Conservation (phyloP, 2,113 vertebrate species). For the Sebastes fasciatus region DNA sequence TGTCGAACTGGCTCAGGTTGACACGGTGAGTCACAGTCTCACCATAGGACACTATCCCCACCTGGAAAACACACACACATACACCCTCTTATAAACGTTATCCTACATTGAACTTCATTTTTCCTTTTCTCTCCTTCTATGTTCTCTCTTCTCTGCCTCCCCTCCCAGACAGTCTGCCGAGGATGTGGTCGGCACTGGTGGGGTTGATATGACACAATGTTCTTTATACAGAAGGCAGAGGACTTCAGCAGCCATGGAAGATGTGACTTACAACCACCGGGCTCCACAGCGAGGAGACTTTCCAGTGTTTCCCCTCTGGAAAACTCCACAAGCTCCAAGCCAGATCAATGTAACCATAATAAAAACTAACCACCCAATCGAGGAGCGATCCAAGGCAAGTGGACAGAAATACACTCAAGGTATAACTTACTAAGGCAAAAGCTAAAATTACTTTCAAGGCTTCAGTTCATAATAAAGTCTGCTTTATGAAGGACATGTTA, state of each 20-base stretch:
- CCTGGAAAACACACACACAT: constrained; percentile 81
- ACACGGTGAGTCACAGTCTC: constrained; percentile 91
- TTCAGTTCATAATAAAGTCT: constrained; percentile 4
- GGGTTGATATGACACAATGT: constrained; percentile 65
- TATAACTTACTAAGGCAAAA: constrained; percentile 26
- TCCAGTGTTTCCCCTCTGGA: constrained; percentile 77
- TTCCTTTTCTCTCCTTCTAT: not conserved
- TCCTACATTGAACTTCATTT: constrained; percentile 11
- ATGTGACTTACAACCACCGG: constrained; percentile 71
- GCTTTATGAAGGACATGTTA: constrained; percentile 19
- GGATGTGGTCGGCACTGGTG: constrained; percentile 66
- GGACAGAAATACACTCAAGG: constrained; percentile 55
- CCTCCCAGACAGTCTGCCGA: constrained; percentile 56
- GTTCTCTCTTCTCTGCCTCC: constrained; percentile 16
- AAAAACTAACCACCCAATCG: constrained; percentile 53
- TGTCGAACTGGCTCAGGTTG: constrained; percentile 91
- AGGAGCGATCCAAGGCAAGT: constrained; percentile 23
- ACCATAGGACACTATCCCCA: constrained; percentile 96
- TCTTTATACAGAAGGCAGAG: constrained; percentile 67
- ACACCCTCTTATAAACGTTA: constrained; percentile 28
- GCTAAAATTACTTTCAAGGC: constrained; percentile 30
- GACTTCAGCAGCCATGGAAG: constrained; percentile 74
- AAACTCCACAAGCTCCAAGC: constrained; percentile 65
- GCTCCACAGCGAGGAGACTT: constrained; percentile 61
- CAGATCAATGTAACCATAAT: constrained; percentile 62